Conservation (phyloP, 2,888 invertebrate species). For the Lathronympha strigana region DNA sequence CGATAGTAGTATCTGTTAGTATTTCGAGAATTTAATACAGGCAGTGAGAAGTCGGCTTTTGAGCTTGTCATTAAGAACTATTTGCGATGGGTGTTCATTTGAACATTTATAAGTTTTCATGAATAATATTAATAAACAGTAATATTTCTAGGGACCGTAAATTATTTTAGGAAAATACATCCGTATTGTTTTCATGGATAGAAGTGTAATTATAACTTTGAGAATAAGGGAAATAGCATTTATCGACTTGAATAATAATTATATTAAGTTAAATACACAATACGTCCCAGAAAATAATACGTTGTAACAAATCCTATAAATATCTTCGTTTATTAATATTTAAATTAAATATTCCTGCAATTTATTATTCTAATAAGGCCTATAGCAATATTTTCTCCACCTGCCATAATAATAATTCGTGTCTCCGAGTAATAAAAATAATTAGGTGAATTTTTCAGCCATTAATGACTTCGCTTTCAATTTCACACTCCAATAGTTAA, state of each 20-base stretch:
- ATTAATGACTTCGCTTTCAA: conserved; percentile 40
- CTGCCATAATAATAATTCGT: conserved; percentile 33
- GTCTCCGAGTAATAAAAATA: conserved; percentile 35
- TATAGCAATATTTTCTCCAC: conserved; percentile 25
- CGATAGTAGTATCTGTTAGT: neutral
- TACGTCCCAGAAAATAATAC: too few species aligned
- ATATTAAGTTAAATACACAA: neutral
- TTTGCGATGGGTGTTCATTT: conserved; percentile 61
- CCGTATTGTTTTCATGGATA: neutral
- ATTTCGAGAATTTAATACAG: conserved; percentile 51
- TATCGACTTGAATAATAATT: neutral
- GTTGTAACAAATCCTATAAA: too few species aligned
- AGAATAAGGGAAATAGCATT: neutral
- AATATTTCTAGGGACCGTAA: conserved; percentile 21
- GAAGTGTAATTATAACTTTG: neutral
- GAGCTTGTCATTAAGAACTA: conserved; percentile 63
- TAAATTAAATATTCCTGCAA: neutral
- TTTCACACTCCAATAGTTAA: conserved; percentile 38
- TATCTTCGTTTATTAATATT: neutral
- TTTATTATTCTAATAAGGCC: neutral
- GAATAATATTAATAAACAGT: conserved; percentile 57
- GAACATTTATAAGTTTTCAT: conserved; percentile 58
- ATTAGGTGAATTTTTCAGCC: conserved; percentile 34
- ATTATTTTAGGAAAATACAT: conserved; percentile 20
- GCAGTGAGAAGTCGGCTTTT: conserved; percentile 59